Conservation (phyloP, 2,888 invertebrate genomes). For the Sisyra nigra region DNA sequence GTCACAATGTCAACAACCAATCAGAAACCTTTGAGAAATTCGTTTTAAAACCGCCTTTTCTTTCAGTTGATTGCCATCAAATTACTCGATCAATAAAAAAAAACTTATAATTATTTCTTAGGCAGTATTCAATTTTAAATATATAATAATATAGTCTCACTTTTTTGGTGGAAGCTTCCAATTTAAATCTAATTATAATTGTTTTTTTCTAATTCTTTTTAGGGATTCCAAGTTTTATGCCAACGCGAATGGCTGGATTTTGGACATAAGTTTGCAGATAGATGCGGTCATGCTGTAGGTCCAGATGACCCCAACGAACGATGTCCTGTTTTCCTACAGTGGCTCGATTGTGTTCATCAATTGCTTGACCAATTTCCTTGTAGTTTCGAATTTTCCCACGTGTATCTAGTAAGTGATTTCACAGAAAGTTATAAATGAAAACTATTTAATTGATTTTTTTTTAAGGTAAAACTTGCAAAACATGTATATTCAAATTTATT, state of each 20-base stretch:
- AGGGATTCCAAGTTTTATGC: slow-evolving; percentile 88
- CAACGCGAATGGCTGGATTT: slow-evolving; percentile 96
- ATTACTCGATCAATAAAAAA: too few relatives aligned
- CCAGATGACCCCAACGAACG: slow-evolving; percentile 86
- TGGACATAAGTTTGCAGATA: slow-evolving; percentile 96
- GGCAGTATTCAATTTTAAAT: too few relatives aligned
- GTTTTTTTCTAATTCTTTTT: slow-evolving; percentile 15
- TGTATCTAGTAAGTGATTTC: slow-evolving; percentile 59
- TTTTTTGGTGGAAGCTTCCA: too few relatives aligned
- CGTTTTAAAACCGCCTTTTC: too few relatives aligned
- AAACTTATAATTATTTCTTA: too few relatives aligned
- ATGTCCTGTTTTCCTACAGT: slow-evolving; percentile 95
- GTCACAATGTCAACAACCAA: too few relatives aligned
- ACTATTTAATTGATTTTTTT: slow-evolving; percentile 11
- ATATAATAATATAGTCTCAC: too few relatives aligned
- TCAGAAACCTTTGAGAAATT: too few relatives aligned
- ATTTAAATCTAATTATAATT: slow-evolving; percentile 1
- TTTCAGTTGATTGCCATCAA: too few relatives aligned
- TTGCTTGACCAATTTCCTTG: slow-evolving; percentile 75
- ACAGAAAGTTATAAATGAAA: too few relatives aligned
- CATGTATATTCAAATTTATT: slow-evolving; percentile 94
- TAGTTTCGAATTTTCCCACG: slow-evolving; percentile 89
- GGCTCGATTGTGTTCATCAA: slow-evolving; percentile 94
- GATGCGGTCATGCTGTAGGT: slow-evolving; percentile 71
- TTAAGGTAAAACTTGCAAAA: slow-evolving; percentile 82